Conservation (phyloP, 2,797 vertebrate species). For the Artibeus lituratus region DNA sequence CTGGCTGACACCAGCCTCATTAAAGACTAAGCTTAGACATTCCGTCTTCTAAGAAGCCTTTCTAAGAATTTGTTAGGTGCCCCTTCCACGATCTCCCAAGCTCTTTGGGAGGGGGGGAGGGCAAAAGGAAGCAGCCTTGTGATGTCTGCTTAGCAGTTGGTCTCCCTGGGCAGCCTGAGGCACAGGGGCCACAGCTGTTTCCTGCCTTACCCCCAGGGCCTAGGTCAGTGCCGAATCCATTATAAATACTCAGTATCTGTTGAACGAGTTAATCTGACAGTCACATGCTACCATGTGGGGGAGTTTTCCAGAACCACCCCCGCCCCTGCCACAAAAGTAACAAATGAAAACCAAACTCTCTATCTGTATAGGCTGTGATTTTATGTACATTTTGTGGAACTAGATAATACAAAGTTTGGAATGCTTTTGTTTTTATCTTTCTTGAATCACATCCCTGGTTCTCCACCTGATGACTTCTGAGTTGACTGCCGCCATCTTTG, state of each 20-base stretch:
- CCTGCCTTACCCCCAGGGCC: background rate
- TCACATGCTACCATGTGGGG: background rate
- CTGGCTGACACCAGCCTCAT: background rate
- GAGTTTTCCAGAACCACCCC: background rate
- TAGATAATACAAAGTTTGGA: background rate
- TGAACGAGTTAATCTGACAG: background rate
- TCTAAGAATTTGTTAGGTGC: background rate
- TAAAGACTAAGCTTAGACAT: background rate
- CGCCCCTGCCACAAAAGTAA: accelerated
- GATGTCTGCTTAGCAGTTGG: background rate
- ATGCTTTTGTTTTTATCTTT: background rate
- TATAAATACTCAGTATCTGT: background rate
- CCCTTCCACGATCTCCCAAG: background rate
- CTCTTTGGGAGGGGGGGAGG: background rate
- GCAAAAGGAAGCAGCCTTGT: background rate
- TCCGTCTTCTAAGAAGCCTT: background rate
- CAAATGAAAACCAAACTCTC: background rate
- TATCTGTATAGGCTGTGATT: background rate
- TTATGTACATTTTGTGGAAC: background rate
- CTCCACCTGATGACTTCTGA: background rate
- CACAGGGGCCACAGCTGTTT: background rate
- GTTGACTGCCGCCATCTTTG: background rate
- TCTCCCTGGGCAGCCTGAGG: background rate
- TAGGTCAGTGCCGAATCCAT: background rate
- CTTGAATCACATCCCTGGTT: background rate